Conservation (phyloP, 2,113 vertebrate species). For the Corvus cornix region DNA sequence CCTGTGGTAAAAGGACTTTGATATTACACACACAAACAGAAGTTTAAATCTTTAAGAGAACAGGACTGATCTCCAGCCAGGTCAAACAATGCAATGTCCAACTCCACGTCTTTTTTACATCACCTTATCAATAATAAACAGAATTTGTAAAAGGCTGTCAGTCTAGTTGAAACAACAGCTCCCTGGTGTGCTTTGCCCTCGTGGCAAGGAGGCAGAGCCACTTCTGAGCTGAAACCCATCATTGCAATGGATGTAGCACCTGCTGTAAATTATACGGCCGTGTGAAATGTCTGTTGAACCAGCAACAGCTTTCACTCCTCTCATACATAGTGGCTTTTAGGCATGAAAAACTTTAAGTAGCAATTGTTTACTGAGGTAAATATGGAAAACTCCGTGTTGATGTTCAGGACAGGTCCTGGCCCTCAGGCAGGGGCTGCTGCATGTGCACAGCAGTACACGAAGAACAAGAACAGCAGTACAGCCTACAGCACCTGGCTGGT, state of each 20-base stretch:
- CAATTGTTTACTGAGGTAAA: not conserved
- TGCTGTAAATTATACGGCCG: not conserved
- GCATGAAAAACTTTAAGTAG: not conserved
- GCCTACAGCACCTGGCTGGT: not conserved
- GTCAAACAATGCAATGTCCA: slow-evolving; percentile 20
- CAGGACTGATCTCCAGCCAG: slow-evolving; percentile 17
- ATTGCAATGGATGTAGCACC: not conserved
- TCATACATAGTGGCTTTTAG: not conserved
- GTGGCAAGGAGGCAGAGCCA: not conserved
- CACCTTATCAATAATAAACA: slow-evolving; percentile 1
- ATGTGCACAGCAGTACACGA: too few species aligned
- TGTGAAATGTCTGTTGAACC: not conserved
- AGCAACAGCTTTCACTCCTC: not conserved
- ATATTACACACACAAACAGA: not conserved
- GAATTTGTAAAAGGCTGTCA: not conserved
- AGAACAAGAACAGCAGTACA: not conserved
- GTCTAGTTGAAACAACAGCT: not conserved
- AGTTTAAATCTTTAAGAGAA: not conserved
- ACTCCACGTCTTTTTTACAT: not conserved
- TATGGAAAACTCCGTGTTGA: fast-evolving
- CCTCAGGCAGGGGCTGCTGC: not conserved
- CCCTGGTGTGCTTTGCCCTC: not conserved
- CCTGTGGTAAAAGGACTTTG: slow-evolving; percentile 34
- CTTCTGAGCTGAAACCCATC: not conserved
- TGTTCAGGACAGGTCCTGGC: not conserved